Evolutionary conservation across 2,888 invertebrate species (phyloP), one percentile per base, ranked within the genome.

Genomic region (Himalopsyche japonica): DNA sequence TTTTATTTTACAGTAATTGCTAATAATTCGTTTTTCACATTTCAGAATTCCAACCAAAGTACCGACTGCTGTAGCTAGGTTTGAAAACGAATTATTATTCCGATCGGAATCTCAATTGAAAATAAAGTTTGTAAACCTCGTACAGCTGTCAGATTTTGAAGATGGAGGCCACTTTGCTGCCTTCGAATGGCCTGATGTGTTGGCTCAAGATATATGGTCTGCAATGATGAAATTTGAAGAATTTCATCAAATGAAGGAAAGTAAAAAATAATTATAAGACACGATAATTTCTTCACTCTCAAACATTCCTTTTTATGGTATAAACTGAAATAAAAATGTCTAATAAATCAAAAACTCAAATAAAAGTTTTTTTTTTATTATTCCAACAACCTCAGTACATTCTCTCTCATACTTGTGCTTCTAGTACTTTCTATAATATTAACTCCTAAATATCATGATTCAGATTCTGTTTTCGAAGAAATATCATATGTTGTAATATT

Each of bases 111-210:
- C 92, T 84, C 89, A 95, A 2, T 88, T 96, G 0, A 91, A 91
- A 47, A 92, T 93, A 86, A 94, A 93, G 88, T 96, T 92, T 88
- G 89, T 90, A 5, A 95, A 96, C 88, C 88, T 97, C 3, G 91
- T 95, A 3, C 95, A 95, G 7, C 93, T 93, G 80, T 94, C 93
- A 0, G 93, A 94, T 81, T 90, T 94, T 85, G 90, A 93, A 0
- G 89, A 92, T 0, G 97, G 97, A 0, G 98, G 98, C 0, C 98
- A 98, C 90, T 98, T 97, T 90, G 95, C 95, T 0, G 97, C 97
- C 0, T 93, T 97, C 78, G 97, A 98, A 90, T 93, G 94, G 86
- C 97, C 98, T 0, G 89, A 93, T 82, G 89, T 95, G 1, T 90
- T 98, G 10, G 94, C 95, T 34, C 90, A 93, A 7, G 96, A 97